Conservation (phyloP, 2,888 invertebrate genomes). For the Latrodectus elegans region DNA sequence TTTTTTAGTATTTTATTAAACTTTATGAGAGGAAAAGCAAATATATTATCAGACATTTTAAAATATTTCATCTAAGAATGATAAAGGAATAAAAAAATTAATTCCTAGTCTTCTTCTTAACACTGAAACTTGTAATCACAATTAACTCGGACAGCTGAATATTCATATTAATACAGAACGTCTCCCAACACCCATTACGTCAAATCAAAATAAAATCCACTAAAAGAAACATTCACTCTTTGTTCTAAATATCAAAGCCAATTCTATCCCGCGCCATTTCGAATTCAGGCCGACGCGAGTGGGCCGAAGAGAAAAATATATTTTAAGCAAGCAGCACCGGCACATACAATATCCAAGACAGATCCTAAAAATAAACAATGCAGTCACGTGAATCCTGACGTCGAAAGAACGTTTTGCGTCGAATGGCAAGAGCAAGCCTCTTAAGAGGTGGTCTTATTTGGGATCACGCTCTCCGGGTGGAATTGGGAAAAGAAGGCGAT, state of each 20-base stretch:
- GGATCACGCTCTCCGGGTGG: slow-evolving; percentile 31
- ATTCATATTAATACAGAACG: too few relatives aligned
- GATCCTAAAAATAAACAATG: slow-evolving; percentile 36
- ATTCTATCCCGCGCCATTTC: background rate
- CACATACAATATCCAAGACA: background rate
- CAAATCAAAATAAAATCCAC: background rate
- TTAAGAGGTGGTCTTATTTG: slow-evolving; percentile 60
- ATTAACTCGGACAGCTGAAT: too few relatives aligned
- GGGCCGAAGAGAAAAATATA: slow-evolving; percentile 32
- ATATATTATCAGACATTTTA: too few relatives aligned
- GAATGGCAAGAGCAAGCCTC: slow-evolving; percentile 31
- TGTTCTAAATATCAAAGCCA: background rate
- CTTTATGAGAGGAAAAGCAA: too few relatives aligned
- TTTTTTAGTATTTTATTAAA: too few relatives aligned
- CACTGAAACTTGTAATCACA: too few relatives aligned
- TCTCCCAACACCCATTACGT: too few relatives aligned
- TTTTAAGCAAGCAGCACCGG: slow-evolving; percentile 37
- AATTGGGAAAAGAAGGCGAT: background rate
- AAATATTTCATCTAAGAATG: too few relatives aligned
- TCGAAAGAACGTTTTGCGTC: slow-evolving; percentile 9
- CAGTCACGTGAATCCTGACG: slow-evolving; percentile 33
- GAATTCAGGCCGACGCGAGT: slow-evolving; percentile 26
- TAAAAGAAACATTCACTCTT: background rate
- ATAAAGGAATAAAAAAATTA: too few relatives aligned
- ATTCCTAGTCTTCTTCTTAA: too few relatives aligned